phyloP scores from a whole-genome alignment of 1,140 invertebrate genomes.

The Neodiprion fabricii region DNA sequence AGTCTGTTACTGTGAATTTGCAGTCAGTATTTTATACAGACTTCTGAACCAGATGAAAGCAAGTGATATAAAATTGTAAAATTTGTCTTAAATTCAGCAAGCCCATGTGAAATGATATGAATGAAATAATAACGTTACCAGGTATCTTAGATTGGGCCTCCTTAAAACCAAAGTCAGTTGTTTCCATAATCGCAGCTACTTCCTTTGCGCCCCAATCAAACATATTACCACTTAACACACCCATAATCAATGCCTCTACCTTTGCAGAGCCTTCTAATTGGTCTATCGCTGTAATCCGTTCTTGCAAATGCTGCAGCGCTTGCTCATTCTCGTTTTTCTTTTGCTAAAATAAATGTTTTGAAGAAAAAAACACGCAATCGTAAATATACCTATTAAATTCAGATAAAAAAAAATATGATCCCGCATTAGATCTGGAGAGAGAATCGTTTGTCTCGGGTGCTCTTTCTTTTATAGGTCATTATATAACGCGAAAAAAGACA shows the following conservation, averaged over 20 bases:
- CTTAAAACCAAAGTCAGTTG: conserved; percentile 77
- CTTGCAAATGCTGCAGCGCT: conserved; percentile 64
- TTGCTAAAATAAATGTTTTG: conserved; percentile 60
- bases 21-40: no score
- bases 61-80: conserved; percentile 22
- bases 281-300: conserved; percentile 65
- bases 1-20: no score
- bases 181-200: conserved; percentile 83
- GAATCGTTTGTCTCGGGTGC: no score
- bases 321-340: conserved; percentile 74
- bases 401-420: conserved; percentile 20
- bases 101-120: conserved; percentile 15
- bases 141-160: conserved; percentile 79
- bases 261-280: conserved; percentile 61
- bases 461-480: no score
- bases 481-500: conserved; percentile 14
- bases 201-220: conserved; percentile 97
- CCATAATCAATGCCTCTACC: conserved; percentile 65
- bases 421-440: not conserved
- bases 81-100: conserved; percentile 20
- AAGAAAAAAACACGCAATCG: conserved; percentile 15
- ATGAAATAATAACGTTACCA: conserved; percentile 51
- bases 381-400: conserved; percentile 1
- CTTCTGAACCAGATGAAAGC: not conserved
- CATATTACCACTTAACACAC: conserved; percentile 85